Evolutionary conservation across 2,888 invertebrate genomes (phyloP).

Genomic region (Chesias legatella): DNA sequence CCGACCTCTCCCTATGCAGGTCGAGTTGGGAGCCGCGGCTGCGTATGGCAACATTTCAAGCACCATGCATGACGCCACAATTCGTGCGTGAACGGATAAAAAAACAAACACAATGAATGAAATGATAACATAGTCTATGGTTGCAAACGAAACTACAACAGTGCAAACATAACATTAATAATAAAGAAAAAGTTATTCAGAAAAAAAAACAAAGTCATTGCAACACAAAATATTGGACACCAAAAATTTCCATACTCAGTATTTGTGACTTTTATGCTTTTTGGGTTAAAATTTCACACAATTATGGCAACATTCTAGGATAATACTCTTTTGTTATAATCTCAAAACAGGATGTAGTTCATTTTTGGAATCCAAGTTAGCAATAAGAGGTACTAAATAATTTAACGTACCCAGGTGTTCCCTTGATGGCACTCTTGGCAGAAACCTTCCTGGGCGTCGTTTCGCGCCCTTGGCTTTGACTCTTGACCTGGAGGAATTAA

Average conservation of each 20-base stretch:
- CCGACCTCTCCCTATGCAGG: slow-evolving; percentile 83
- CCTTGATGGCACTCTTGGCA: slow-evolving; percentile 80
- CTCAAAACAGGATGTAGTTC: too few species aligned
- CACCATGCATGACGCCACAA: slow-evolving; percentile 75
- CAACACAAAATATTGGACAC: too few species aligned
- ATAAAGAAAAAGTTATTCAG: too few species aligned
- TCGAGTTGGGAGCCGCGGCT: slow-evolving; percentile 89
- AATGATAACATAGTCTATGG: slow-evolving; percentile 26
- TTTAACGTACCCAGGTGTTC: slow-evolving; percentile 69
- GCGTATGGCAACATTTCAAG: slow-evolving; percentile 40
- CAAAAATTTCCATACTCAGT: too few species aligned
- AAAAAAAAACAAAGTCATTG: too few species aligned
- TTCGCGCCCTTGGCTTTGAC: slow-evolving; percentile 66
- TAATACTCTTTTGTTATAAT: too few species aligned
- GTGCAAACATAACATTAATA: slow-evolving; percentile 1
- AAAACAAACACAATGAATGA: slow-evolving; percentile 24
- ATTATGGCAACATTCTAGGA: too few species aligned
- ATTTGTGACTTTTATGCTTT: too few species aligned
- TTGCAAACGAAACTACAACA: slow-evolving; percentile 2
- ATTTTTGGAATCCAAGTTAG: not conserved
- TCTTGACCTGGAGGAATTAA: slow-evolving; percentile 77
- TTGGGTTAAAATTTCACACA: too few species aligned
- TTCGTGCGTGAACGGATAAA: slow-evolving; percentile 39
- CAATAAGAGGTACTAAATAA: not conserved
- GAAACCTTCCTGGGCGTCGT: slow-evolving; percentile 83